Base-by-base conservation (phyloP, 2,113 vertebrate genomes). In the Athene noctua region DNA sequence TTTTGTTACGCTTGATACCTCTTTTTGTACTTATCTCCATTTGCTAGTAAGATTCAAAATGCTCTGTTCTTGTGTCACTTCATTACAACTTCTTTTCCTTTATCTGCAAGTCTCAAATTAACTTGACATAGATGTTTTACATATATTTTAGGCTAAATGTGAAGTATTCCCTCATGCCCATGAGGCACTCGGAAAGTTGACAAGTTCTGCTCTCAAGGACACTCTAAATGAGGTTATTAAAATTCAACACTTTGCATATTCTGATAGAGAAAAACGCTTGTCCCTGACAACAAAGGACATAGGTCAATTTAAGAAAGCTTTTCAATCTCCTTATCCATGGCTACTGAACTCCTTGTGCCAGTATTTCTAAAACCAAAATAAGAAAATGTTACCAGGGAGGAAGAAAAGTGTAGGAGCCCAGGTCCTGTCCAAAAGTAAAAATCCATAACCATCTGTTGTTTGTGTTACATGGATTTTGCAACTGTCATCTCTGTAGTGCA, bases 181-280 rank as follows among this genome's bases (percentile, higher is more conserved):
- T 58, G 65, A 97, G 81, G n/a, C 58, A 95, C 91, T 84, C 30
- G 26, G 74, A 94, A 97, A 92, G 92, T 68, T 94, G 92, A 47
- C 85, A 94, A 90, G 72, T 88, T 88, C 51, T 77, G 47, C 90
- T 89, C 96, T 97, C 92, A 97, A 98, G 92, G 96, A 75, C 88
- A 90, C 65, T 96, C 79, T 94, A 97, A 97, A 97, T 96, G 55
- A 97, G 71, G 81, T 86, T 97, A 95, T 97, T 97, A 96, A 97
- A 96, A 97, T 97, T 97, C 96, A 98, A 89, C 38, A 47, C 51
- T 96, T 97, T 92, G 46, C 77, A 85, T 97, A 96, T 89, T 97
- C 84, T 96, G 58, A 90, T 92, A 67, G 42, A 12, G 52, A 85
- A 82, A 92, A 92, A 80, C 9, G 9, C 73, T 94, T 96, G 83